Evolutionary conservation across 64 coral and sea anemone genomes (phyloP), one percentile per base, ranked within the genome.

Genomic region (Anthopleura sola): DNA sequence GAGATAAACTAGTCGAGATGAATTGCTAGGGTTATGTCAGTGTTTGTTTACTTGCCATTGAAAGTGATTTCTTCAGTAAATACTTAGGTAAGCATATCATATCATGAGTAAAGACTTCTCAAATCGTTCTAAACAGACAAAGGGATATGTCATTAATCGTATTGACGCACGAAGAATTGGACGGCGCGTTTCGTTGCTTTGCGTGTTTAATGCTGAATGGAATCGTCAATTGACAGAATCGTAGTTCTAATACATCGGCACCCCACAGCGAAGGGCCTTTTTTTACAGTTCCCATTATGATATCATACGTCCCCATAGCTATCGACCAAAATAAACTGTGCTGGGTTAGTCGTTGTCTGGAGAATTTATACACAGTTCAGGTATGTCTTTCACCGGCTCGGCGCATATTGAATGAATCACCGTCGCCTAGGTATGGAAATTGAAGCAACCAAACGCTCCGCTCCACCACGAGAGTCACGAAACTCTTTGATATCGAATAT

Each of bases 71-170:
- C 76, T 79, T 44, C 37, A 40, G 76, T 79, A 79, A 79, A 79
- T 79, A 79, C 36, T n/a, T 71, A 31, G 66, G 66, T 71, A 71
- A 79, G 76, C 36, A 38, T 79, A 48, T 79, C 76, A 79, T 79
- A 38, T 48, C 76, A 40, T 44, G 15, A 38, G 76, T 48, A 79
- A 79, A 79, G 66, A 71, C 28, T 28, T 71, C 34, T 34, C 29
- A 71, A 34, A 32, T 71, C 66, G 3, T 34, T 71, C 66, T 71
- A 15, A 33, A 34, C 66, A 36, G 29, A 15, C 26, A 32, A 15
- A 71, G 66, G 12, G 3, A 71, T 15, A 32, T 71, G 66, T 71
- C 66, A 28, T 71, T 71, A 71, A 66, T 15, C 66, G 66, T 71
- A 71, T 32, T 79, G 19, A 44, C 36, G 75, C 39, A 34, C 36